Evolutionary conservation across 2,797 vertebrate genomes (phyloP).

Genomic region (Sebastes vulpes): DNA sequence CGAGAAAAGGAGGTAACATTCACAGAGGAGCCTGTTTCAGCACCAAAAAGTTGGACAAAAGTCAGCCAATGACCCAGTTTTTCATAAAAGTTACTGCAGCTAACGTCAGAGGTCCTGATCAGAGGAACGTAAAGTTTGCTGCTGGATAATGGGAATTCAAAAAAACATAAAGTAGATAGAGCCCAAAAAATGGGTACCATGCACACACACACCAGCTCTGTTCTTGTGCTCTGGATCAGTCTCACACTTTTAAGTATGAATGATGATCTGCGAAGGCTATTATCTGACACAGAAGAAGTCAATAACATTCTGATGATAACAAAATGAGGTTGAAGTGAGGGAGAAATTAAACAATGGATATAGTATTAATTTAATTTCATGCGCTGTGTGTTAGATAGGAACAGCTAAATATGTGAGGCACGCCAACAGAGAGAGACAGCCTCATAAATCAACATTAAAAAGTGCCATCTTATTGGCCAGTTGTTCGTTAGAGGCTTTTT

Average conservation of each 20-base stretch:
- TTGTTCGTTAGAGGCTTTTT: slow-evolving; percentile 49
- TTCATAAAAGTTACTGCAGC: neutral
- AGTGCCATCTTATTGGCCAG: slow-evolving; percentile 58
- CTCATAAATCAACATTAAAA: slow-evolving; percentile 78
- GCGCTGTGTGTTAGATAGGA: slow-evolving; percentile 14
- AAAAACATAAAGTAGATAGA: neutral
- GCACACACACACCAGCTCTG: neutral
- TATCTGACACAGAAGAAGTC: slow-evolving; percentile 59
- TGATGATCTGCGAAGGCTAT: slow-evolving; percentile 53
- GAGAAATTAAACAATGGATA: slow-evolving; percentile 59
- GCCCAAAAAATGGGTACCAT: neutral
- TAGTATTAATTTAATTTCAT: slow-evolving; percentile 38
- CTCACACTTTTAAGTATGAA: slow-evolving; percentile 58
- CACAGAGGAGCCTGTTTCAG: neutral
- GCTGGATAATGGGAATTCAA: neutral
- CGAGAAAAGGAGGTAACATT: neutral
- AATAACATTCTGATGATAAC: slow-evolving; percentile 60
- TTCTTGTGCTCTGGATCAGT: slow-evolving; percentile 15
- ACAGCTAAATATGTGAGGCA: slow-evolving; percentile 42
- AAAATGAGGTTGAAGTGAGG: slow-evolving; percentile 46
- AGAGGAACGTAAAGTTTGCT: neutral
- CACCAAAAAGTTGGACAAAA: neutral
- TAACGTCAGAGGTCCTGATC: neutral
- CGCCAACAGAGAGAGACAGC: slow-evolving; percentile 33
- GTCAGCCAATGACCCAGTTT: neutral